Evolutionary conservation across 2,888 invertebrate species (phyloP), one percentile per base, ranked within the genome.

Genomic region (Apotomis turbidana): DNA sequence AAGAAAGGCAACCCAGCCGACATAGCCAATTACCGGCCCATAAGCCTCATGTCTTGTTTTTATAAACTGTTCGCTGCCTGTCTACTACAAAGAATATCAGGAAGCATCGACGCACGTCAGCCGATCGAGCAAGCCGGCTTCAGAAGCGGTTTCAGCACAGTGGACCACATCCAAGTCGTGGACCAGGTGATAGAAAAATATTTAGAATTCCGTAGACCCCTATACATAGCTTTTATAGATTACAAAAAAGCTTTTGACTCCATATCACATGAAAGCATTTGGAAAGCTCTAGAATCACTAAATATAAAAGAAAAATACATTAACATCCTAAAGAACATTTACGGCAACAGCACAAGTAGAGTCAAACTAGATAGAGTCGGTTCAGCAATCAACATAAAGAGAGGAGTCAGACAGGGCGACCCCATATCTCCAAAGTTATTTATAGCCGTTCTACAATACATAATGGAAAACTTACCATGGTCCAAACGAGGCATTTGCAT

Each of bases 61-160:
- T 49, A 49, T 49, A 49, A 49, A 49, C 10, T 49, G 49, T 49
- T 49, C 49, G 9, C 49, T 2, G 5, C 49, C 10, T 49, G 9
- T 49, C 49, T 49, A 9, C 49, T 49, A 10, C 9, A 49, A 49
- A 49, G 49, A 10, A 49, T 49, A 10, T 49, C 49, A 8, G 9
- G 9, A 49, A 38, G 46, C 46, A 74, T 74, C 10, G 70, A 74
- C 63, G 51, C 49, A 10, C 70, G 68, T 55, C 72, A 74, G 51
- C 72, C 72, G 46, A 69, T 69, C 58, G 74, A 74, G 55, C 74
- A 74, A 69, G 71, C 74, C 13, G 71, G 71, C 6, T 74, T 74
- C 52, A 69, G 71, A 72, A 72, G 71, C 41, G 69, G 64, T 38
- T 41, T 41, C 15, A 74, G 68, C 61, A 71, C 71, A 36, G 38